Conservation (phyloP, 64 coral and sea anemone genomes). For the Pocillopora damicornis region DNA sequence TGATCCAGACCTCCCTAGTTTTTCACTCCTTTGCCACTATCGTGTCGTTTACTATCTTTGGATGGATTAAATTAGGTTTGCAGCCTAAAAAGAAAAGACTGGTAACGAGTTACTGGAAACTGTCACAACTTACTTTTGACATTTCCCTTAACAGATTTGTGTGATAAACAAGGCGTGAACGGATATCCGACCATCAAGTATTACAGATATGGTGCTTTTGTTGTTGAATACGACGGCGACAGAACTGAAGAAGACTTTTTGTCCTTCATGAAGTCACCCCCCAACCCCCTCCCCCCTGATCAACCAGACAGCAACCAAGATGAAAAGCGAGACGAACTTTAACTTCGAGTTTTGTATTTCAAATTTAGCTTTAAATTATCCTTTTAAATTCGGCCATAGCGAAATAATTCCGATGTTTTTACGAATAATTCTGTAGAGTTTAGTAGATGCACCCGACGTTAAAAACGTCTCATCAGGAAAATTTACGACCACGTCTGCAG, state of each 20-base stretch:
- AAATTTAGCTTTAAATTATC: background rate
- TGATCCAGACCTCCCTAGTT: no score
- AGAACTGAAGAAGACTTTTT: conserved; percentile 79
- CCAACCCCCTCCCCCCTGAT: conserved; percentile 49
- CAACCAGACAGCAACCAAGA: background rate
- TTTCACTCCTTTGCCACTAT: no score
- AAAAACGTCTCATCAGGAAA: background rate
- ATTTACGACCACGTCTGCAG: no score
- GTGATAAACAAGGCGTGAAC: conserved; percentile 79
- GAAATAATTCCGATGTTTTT: background rate
- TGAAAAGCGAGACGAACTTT: conserved; percentile 35
- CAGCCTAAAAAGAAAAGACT: no score
- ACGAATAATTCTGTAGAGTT: background rate
- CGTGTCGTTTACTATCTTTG: no score
- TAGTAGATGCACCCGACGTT: background rate
- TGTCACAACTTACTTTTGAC: background rate
- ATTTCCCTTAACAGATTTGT: conserved; percentile 54
- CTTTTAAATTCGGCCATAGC: background rate
- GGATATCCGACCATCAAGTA: conserved; percentile 91
- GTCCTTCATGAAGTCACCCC: conserved; percentile 76
- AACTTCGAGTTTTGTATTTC: background rate
- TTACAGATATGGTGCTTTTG: conserved; percentile 71
- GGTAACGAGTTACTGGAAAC: background rate
- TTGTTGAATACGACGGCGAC: conserved; percentile 85
- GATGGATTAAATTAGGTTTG: no score